A percentile compares a stretch with the other conserved stretches of the same genome.
These are phyloP conservation scores for Camelus bactrianus DNA, from an alignment of 2,113 vertebrate species.

Conservation along the genomic window DNA sequence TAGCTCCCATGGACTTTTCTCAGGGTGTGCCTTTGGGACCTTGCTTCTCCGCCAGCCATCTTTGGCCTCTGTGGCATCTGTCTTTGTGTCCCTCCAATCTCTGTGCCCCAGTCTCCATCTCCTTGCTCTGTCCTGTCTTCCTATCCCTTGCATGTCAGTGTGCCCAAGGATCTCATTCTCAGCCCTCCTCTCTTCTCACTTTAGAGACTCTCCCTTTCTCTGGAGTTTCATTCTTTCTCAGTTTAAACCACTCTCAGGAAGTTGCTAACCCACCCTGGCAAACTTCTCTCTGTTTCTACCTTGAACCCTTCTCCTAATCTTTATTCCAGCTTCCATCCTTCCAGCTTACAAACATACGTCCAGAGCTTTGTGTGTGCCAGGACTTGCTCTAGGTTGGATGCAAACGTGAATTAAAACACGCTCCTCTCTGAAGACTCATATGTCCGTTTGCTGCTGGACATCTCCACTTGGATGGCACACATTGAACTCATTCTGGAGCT, in stretches of 20 bases:
- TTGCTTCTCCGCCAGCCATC: neutral
- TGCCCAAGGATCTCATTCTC: neutral
- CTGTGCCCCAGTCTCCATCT: accelerated
- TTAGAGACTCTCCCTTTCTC: neutral
- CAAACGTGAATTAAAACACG: neutral
- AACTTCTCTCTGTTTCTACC: neutral
- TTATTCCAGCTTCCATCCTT: neutral
- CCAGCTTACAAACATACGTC: neutral
- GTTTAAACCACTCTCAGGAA: neutral
- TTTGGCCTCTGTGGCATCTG: neutral
- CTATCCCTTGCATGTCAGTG: neutral
- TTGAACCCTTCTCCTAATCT: neutral
- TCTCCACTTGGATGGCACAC: neutral
- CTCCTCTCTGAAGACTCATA: neutral
- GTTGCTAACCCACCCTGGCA: neutral
- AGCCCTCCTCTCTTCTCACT: neutral
- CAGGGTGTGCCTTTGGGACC: too few species aligned
- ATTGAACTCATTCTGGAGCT: neutral
- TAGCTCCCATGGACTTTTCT: neutral
- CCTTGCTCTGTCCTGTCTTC: neutral
- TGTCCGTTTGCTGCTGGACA: neutral
- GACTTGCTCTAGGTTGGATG: neutral
- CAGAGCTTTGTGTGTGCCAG: neutral
- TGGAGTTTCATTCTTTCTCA: neutral
- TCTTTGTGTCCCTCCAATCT: accelerated